Evolutionary conservation across 2,888 invertebrate species (phyloP).

Genomic region (Hyppa rectilinea): DNA sequence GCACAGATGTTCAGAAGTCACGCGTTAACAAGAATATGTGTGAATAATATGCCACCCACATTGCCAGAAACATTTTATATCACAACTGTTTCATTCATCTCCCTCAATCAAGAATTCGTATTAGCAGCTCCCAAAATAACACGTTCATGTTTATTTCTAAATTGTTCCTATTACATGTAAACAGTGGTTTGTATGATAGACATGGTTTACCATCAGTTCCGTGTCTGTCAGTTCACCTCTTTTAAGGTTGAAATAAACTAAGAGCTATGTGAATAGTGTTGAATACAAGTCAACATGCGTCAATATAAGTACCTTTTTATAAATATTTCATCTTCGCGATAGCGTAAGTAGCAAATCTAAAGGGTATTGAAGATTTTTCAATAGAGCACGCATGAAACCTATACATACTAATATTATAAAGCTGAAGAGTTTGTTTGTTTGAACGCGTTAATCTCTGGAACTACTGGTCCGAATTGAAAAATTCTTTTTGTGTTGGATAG

Average conservation of each 20-base stretch:
- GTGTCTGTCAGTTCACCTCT: constrained; percentile 40
- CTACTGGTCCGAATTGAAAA: too few species aligned
- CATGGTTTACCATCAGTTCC: constrained; percentile 29
- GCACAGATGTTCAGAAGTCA: not conserved
- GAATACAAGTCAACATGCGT: constrained; percentile 3
- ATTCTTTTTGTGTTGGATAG: too few species aligned
- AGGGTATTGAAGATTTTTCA: too few species aligned
- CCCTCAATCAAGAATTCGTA: constrained; percentile 40
- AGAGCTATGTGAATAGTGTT: constrained; percentile 1
- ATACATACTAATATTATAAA: too few species aligned
- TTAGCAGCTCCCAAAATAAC: constrained; percentile 22
- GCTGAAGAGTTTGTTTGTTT: too few species aligned
- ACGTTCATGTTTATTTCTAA: constrained; percentile 35
- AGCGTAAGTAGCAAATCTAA: too few species aligned
- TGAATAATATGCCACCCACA: constrained; percentile 11
- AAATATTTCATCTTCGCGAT: not conserved
- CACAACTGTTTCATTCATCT: constrained; percentile 44
- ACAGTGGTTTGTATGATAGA: constrained; percentile 35
- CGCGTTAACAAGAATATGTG: not conserved
- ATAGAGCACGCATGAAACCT: too few species aligned
- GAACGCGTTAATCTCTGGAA: too few species aligned
- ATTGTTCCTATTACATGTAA: constrained; percentile 6
- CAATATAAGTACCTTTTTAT: not conserved
- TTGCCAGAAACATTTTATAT: constrained; percentile 1
- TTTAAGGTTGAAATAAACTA: constrained; percentile 29